Conservation (phyloP, 1,140 invertebrate genomes). For the Drosophila eugracilis region DNA sequence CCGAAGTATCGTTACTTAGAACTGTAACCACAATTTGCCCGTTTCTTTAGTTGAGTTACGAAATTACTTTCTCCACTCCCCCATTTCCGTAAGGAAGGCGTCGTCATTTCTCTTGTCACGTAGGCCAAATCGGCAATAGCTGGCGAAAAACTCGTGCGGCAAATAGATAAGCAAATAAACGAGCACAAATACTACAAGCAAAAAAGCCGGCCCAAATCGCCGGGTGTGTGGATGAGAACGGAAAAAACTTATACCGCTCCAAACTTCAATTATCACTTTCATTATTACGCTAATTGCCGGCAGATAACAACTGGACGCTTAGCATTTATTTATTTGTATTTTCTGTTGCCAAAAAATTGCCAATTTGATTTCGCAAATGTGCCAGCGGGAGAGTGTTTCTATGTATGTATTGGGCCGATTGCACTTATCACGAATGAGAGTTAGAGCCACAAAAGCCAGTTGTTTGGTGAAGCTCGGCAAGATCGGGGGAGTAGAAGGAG, state of each 20-base stretch:
- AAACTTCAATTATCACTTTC: slow-evolving; percentile 75
- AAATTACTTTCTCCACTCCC: slow-evolving; percentile 36
- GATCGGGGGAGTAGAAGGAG: not conserved
- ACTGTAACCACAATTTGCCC: slow-evolving; percentile 4
- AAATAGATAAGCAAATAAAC: slow-evolving; percentile 77
- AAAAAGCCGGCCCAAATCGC: slow-evolving; percentile 35
- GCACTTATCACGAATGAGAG: slow-evolving; percentile 62
- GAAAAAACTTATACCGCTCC: slow-evolving; percentile 30
- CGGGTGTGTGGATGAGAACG: slow-evolving; percentile 32
- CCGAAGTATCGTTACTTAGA: slow-evolving; percentile 12
- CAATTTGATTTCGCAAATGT: slow-evolving; percentile 30
- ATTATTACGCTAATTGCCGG: slow-evolving; percentile 71
- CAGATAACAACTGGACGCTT: slow-evolving; percentile 50
- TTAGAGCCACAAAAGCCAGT: slow-evolving; percentile 51
- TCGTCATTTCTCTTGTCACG: slow-evolving; percentile 61
- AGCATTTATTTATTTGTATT: slow-evolving; percentile 11
- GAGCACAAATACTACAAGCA: slow-evolving; percentile 24
- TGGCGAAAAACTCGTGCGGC: slow-evolving; percentile 48
- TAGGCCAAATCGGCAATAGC: slow-evolving; percentile 49
- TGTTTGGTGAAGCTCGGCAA: slow-evolving; percentile 25
- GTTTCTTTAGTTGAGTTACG: slow-evolving; percentile 27
- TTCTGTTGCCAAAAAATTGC: slow-evolving; percentile 48
- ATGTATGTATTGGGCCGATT: slow-evolving; percentile 47
- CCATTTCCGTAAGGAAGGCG: not conserved
- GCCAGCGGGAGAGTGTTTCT: slow-evolving; percentile 2